Percentiles rank a stretch among this genome's conserved stretches.
Conservation (phyloP, 53 echinoderm and acorn worm genomes). For the Stichopus horrens region DNA sequence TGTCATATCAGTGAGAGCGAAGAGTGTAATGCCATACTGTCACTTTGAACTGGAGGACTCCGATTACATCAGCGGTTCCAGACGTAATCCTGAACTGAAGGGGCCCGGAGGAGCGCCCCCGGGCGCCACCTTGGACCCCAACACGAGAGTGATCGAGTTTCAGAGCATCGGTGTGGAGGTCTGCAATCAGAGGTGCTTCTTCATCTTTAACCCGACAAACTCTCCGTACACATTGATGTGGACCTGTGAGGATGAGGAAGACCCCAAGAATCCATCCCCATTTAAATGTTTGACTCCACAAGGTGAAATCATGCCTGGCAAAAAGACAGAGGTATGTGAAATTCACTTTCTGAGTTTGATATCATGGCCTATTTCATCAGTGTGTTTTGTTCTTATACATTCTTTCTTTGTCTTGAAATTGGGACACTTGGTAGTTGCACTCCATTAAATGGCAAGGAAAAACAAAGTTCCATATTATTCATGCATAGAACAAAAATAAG, state of each 20-base stretch:
- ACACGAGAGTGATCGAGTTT: slow-evolving; percentile 96
- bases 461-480: too few relatives aligned
- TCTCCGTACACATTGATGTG: slow-evolving; percentile 78
- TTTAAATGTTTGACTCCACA: slow-evolving; percentile 77
- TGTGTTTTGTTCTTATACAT: too few relatives aligned
- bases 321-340: slow-evolving; percentile 80
- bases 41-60: slow-evolving; percentile 99
- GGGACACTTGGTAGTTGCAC: too few relatives aligned
- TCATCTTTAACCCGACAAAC: slow-evolving; percentile 91
- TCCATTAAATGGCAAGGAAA: too few relatives aligned
- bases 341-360: too few relatives aligned
- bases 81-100: slow-evolving; percentile 95
- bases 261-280: slow-evolving; percentile 72
- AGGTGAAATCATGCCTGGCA: slow-evolving; percentile 79
- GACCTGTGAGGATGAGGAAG: slow-evolving; percentile 92
- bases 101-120: slow-evolving; percentile 97
- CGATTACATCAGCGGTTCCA: slow-evolving; percentile 96
- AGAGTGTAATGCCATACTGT: slow-evolving; percentile 98
- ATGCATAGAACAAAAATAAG: too few relatives aligned
- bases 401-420: too few relatives aligned
- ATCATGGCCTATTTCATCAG: too few relatives aligned
- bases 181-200: slow-evolving; percentile 80
- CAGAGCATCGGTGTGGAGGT: slow-evolving; percentile 80
- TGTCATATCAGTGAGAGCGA: slow-evolving; percentile 74
- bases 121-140: slow-evolving; percentile 96